These are phyloP conservation scores for Diceros bicornis DNA, from an alignment of 2,797 vertebrate species.

Conservation along the genomic window DNA sequence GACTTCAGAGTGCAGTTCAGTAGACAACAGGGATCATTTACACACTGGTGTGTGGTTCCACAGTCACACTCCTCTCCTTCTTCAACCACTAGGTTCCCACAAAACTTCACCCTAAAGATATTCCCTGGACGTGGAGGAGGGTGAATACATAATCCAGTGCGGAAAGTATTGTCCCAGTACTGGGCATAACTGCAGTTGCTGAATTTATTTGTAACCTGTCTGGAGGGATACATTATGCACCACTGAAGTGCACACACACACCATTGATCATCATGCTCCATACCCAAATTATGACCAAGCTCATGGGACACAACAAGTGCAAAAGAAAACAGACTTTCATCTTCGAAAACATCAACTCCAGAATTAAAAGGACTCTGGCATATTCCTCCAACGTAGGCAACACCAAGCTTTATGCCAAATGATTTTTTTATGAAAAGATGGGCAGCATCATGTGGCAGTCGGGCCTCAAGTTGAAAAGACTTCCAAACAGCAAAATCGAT, in stretches of 20 bases:
- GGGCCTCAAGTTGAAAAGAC: background rate
- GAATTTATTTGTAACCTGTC: background rate
- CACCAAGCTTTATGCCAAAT: fast-evolving
- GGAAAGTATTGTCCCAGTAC: background rate
- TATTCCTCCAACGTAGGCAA: background rate
- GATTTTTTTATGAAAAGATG: conserved; percentile 44
- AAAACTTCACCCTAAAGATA: background rate
- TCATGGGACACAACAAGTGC: conserved; percentile 35
- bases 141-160: conserved; percentile 36
- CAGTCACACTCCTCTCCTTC: conserved; percentile 82
- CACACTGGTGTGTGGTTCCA: conserved; percentile 80
- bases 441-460: background rate
- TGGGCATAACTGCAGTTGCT: conserved; percentile 79
- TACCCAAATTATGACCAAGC: conserved; percentile 77
- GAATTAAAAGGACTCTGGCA: background rate
- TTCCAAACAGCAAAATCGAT: background rate
- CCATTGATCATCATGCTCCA: background rate
- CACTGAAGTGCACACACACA: conserved; percentile 11
- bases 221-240: conserved; percentile 56
- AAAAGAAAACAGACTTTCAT: background rate
- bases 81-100: conserved; percentile 70
- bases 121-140: background rate
- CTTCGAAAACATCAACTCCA: conserved; percentile 46
- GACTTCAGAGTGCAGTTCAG: conserved; percentile 89
- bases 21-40: conserved; percentile 91